Evolutionary conservation across 2,113 vertebrate species (phyloP).

Genomic region (Triplophysa siluroides): DNA sequence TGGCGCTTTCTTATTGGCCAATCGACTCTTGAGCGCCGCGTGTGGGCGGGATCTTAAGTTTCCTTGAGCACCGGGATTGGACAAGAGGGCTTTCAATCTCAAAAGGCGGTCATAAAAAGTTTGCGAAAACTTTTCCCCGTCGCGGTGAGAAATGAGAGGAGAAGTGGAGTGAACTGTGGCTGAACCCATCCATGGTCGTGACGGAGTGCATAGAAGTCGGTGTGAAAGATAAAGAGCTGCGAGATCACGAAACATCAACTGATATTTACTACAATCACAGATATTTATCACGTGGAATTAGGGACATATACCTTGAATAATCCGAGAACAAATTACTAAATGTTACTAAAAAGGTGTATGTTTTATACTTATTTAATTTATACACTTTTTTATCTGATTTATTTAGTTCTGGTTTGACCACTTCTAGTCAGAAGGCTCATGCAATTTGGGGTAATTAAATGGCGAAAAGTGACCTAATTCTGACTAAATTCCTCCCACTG

Average conservation of each 20-base stretch:
- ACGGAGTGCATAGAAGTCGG: not conserved
- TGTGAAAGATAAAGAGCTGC: too few relatives aligned
- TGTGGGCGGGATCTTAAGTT: constrained; percentile 57
- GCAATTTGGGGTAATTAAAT: not conserved
- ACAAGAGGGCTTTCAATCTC: constrained; percentile 60
- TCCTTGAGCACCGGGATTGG: constrained; percentile 58
- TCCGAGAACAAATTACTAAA: too few relatives aligned
- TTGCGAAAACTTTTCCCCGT: constrained; percentile 63
- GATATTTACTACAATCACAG: too few relatives aligned
- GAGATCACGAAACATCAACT: too few relatives aligned
- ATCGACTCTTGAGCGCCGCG: constrained; percentile 48
- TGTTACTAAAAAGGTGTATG: too few relatives aligned
- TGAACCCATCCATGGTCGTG: not conserved
- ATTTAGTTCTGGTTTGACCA: too few relatives aligned
- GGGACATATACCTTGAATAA: too few relatives aligned
- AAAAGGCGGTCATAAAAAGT: constrained; percentile 52
- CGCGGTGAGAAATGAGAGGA: not conserved
- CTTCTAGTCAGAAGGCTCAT: too few relatives aligned
- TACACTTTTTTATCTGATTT: too few relatives aligned
- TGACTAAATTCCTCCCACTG: not conserved
- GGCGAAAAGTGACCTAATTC: not conserved
- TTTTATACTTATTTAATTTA: too few relatives aligned
- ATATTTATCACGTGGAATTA: too few relatives aligned
- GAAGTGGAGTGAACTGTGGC: not conserved
- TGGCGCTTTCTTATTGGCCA: constrained; percentile 71